Evolutionary conservation across 2,797 vertebrate genomes (phyloP), one percentile per base, ranked within the genome.

Genomic region (Tangara arthus): DNA sequence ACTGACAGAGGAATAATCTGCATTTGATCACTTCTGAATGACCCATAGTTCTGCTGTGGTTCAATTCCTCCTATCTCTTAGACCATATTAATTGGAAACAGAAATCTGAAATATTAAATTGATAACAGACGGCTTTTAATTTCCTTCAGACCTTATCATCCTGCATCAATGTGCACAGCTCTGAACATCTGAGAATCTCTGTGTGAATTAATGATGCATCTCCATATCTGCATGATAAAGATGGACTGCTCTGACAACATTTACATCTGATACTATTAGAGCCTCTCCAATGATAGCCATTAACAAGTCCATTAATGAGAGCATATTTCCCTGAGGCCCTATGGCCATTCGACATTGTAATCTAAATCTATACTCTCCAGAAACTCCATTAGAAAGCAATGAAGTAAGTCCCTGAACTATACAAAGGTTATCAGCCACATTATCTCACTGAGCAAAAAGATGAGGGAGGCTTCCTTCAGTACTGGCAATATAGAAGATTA

Each of bases 271-370:
- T 86, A 81, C 82, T 82, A 78, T 94, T 91, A 95, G n/a, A 78
- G 50, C 63, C 88, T 49, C 78, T 94, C 89, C 79, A 82, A 16
- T 73, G 94, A 94, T 55, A 88, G 87, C 85, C 87, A 96, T 96
- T 97, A 97, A 95, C 94, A 95, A 89, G 88, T 56, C 77, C 77
- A 92, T 94, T 97, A 97, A 95, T 81, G 86, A 84, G 82, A 94
- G 80, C 52, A 34, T 76, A 94, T 95, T 96, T 95, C 93, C 95
- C 94, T 44, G 64, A 87, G 94, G 95, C 63, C 39, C 77, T 69
- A 28, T 63, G 91, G 90, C 52, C 71, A 72, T 93, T 82, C 3
- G 1, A 49, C 66, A 70, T 32, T 26, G 37, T 52, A 95, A 91
- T 95, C 79, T 89, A 90, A 94, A 94, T 66, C 88, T 71, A 81